phyloP scores from a whole-genome alignment of 2,888 invertebrate species.

The Tipula unca region DNA sequence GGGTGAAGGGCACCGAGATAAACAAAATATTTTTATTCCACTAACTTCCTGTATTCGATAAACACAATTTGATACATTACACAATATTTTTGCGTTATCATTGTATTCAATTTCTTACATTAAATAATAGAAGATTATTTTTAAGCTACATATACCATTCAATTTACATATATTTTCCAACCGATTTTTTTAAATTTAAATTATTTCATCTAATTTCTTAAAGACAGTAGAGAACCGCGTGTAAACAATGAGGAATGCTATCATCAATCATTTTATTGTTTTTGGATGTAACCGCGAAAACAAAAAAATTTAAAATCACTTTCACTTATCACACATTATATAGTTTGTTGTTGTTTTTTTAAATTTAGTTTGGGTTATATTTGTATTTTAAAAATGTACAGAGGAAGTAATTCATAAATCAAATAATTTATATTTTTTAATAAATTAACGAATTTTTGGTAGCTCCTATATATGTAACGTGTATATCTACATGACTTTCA shows the following conservation, averaged over 20 bases:
- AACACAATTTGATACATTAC: not conserved
- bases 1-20: not conserved
- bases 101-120: not conserved
- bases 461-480: not conserved
- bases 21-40: not conserved
- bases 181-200: not conserved
- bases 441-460: not conserved
- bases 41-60: not conserved
- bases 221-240: not conserved
- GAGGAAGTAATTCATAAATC: not conserved
- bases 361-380: not conserved
- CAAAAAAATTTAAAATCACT: not conserved
- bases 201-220: not conserved
- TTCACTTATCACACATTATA: not conserved
- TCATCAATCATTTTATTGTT: not conserved
- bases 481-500: not conserved
- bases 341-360: not conserved
- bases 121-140: not conserved
- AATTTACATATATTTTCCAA: not conserved
- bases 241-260: not conserved
- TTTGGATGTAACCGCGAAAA: not conserved
- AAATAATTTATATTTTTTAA: not conserved
- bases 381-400: not conserved
- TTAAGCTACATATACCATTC: not conserved
- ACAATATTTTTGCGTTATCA: not conserved